Base-by-base conservation (phyloP, 2,888 invertebrate species). In the Hypomecis atomaria region DNA sequence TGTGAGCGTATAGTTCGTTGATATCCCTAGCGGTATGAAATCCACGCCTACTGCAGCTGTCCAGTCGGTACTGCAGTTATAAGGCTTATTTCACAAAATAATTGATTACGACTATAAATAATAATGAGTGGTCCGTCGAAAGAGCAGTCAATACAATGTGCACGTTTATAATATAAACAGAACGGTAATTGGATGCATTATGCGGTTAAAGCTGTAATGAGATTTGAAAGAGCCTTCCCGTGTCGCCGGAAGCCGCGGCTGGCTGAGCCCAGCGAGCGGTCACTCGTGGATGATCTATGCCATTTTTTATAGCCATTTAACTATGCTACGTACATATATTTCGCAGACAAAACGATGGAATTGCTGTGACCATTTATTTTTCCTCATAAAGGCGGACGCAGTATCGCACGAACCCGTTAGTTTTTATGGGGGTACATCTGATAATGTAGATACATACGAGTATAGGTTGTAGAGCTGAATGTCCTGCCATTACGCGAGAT, bases 241-340 rank as follows among this genome's bases (percentile, higher is more conserved):
- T 79, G 82, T 81, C 78, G 65, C 71, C 76, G 78, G 77, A 73
- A 74, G 73, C 70, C 9, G 33, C 71, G 63, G 64, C 66, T 59
- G 70, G 64, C 11, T 47, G 60, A 53, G 52, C 59, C n/a, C 71
- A 68, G 71, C 67, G 75, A 72, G 81, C 85, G 87, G 85, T 87
- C 87, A 87, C 75, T 85, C 87, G 87, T 83, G 82, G 72, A 87
- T 88, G 88, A 89, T 88, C 78, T 86, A 89, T 84, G 85, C 69
- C 79, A 75, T 78, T 85, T 86, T 88, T 88, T 85, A 82, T 81
- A 83, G 75, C 80, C 83, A 77, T 85, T 85, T 83, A 80, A 82
- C 83, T 84, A 82, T 78, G 79, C 79, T 81, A 78, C 83, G 76
- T 82, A 81, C 47, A 77, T 83, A 81, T 79, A 82, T 83, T 81